Evolutionary conservation across 2,797 vertebrate species (phyloP).

Genomic region (Hippoglossus hippoglossus): DNA sequence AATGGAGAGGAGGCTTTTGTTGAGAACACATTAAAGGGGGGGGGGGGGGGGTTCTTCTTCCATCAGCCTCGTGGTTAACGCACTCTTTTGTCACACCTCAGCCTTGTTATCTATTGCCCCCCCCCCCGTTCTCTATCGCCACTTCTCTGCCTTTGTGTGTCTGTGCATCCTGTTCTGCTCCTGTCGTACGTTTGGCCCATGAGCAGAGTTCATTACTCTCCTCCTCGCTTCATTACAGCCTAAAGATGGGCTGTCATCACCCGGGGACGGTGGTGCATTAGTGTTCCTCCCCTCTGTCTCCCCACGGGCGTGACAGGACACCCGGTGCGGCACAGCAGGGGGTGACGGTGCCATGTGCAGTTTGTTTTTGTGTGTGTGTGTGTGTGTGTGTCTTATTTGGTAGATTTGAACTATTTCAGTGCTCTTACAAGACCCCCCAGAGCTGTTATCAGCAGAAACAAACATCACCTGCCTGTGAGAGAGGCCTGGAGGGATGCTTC

Average conservation of each 20-base stretch:
- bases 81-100: slow-evolving; percentile 57
- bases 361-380: background rate
- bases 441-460: slow-evolving; percentile 51
- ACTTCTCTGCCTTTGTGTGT: slow-evolving; percentile 42
- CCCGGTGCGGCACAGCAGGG: slow-evolving; percentile 34
- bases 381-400: slow-evolving; percentile 43
- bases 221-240: slow-evolving; percentile 79
- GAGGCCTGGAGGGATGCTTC: slow-evolving; percentile 36
- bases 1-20: slow-evolving; percentile 52
- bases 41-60: slow-evolving; percentile 32
- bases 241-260: slow-evolving; percentile 80
- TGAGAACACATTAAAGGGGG: slow-evolving; percentile 25
- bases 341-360: slow-evolving; percentile 23
- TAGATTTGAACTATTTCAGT: slow-evolving; percentile 36
- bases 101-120: slow-evolving; percentile 54
- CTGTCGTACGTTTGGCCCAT: slow-evolving; percentile 44
- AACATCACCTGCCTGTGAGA: slow-evolving; percentile 64
- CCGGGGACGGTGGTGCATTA: slow-evolving; percentile 56
- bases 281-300: background rate
- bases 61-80: slow-evolving; percentile 53
- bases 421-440: slow-evolving; percentile 27
- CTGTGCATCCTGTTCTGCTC: slow-evolving; percentile 53
- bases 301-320: slow-evolving; percentile 43
- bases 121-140: slow-evolving; percentile 4
- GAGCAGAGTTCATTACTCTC: slow-evolving; percentile 76